Percentiles rank a stretch among this genome's conserved stretches.
Conservation (phyloP, 1,140 invertebrate species). For the Lordiphosa collinella region DNA sequence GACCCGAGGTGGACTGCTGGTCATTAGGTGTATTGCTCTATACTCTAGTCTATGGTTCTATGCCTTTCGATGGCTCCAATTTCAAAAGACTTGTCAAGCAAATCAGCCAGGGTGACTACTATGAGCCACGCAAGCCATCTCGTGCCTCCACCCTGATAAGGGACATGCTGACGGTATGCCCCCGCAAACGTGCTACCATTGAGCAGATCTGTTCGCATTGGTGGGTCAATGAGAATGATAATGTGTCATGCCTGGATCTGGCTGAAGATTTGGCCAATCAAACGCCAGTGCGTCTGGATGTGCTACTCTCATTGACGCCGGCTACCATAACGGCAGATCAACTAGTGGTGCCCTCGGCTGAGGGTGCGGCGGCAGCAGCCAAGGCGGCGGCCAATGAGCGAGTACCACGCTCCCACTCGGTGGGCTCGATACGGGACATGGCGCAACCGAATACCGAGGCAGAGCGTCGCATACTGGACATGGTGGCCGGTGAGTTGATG, state of each 20-base stretch:
- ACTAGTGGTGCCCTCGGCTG: slow-evolving; percentile 82
- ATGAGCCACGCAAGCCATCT: slow-evolving; percentile 97
- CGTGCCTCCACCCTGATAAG: slow-evolving; percentile 96
- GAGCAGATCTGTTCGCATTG: slow-evolving; percentile 96
- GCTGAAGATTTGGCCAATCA: slow-evolving; percentile 93
- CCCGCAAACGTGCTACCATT: slow-evolving; percentile 93
- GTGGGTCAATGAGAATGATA: slow-evolving; percentile 95
- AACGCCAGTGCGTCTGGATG: slow-evolving; percentile 92
- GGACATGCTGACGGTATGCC: slow-evolving; percentile 95
- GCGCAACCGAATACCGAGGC: slow-evolving; percentile 80
- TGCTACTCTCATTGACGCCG: slow-evolving; percentile 91
- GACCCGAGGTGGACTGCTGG: slow-evolving; percentile 98
- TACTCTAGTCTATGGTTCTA: slow-evolving; percentile 98
- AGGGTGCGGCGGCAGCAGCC: slow-evolving; percentile 53
- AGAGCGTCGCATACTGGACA: slow-evolving; percentile 85
- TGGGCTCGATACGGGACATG: slow-evolving; percentile 85
- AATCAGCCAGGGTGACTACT: slow-evolving; percentile 98
- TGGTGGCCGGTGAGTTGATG: slow-evolving; percentile 82
- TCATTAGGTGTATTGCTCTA: slow-evolving; percentile 98
- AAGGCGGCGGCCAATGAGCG: slow-evolving; percentile 60
- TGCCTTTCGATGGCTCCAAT: slow-evolving; percentile 99
- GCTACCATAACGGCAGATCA: slow-evolving; percentile 84
- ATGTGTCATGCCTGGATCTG: slow-evolving; percentile 90
- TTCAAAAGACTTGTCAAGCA: slow-evolving; percentile 98
- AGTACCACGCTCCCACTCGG: slow-evolving; percentile 83